Evolutionary conservation across 2,888 invertebrate species (phyloP), one percentile per base, ranked within the genome.

Genomic region (Lucinisca nassula): DNA sequence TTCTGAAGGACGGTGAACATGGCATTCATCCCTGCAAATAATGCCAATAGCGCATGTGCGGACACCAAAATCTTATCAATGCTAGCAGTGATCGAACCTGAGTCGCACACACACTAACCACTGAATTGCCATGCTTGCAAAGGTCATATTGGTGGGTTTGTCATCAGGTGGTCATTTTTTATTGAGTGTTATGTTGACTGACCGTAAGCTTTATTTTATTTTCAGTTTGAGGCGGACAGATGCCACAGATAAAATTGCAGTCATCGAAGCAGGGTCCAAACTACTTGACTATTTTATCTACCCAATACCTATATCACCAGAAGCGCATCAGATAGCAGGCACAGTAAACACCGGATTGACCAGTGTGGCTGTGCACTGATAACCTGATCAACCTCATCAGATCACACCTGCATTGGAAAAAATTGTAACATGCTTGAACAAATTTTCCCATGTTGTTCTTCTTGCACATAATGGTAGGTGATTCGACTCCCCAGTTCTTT

Each of bases 241-340:
- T 67, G 70, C 79, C 79, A 27, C 49, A 79, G 30, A 45, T 14
- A 40, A 79, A 49, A 79, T 79, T 24, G 79, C 79, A 24, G 79
- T 70, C 21, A 49, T n/a, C 21, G 79, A 70, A 61, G 61, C 58
- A 24, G 24, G 35, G 14, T 38, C 38, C 24, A 58, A 58, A 35
- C 27, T 14, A 27, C 17, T 35, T 27, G 58, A 38, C 10, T 78
- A 78, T 61, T 17, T 78, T n/a, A 10, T 61, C 0, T 61, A 58
- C 10, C 32, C 32, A 61, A 24, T 35, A 37, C 70, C 79, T 2
- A 67, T 79, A 27, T 79, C 79, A n/a, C 24, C 2, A 8, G 79
- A 38, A 24, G 79, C 67, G 8, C 58, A 67, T 27, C 67, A 67
- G 45, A 67, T 38, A 10, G 67, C 79, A 67, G 79, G 79, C 24